Evolutionary conservation across 2,113 vertebrate species (phyloP).

Genomic region (Osmerus mordax): DNA sequence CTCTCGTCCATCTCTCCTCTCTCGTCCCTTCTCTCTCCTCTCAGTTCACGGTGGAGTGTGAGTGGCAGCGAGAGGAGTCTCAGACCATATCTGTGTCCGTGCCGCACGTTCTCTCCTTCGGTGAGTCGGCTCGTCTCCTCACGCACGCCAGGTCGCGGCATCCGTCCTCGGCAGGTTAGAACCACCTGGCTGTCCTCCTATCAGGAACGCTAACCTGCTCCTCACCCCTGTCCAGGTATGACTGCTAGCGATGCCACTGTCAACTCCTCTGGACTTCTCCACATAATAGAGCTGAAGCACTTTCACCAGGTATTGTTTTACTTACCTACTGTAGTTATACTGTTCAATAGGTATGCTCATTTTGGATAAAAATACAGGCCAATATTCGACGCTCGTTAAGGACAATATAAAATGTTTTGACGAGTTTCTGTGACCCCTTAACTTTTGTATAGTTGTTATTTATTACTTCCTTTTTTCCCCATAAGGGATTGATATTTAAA

Average conservation of each 20-base stretch:
- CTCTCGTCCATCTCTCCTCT: not conserved
- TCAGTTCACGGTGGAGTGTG: slow-evolving; percentile 89
- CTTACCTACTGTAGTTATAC: too few species aligned
- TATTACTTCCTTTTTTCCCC: too few species aligned
- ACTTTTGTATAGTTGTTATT: too few species aligned
- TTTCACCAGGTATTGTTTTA: slow-evolving; percentile 80
- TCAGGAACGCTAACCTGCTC: too few species aligned
- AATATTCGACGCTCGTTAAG: too few species aligned
- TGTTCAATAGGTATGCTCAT: too few species aligned
- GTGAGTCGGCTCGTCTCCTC: slow-evolving; percentile 68
- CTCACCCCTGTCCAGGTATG: slow-evolving; percentile 69
- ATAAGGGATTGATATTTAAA: too few species aligned
- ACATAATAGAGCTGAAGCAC: slow-evolving; percentile 82
- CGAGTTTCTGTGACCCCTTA: too few species aligned
- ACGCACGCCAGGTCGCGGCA: not conserved
- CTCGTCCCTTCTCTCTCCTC: not conserved
- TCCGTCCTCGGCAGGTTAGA: slow-evolving; percentile 19
- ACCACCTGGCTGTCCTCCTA: too few species aligned
- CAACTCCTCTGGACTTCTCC: slow-evolving; percentile 81
- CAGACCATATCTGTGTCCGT: slow-evolving; percentile 77
- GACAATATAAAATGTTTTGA: too few species aligned
- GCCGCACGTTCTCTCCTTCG: slow-evolving; percentile 86
- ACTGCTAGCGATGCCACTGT: slow-evolving; percentile 77
- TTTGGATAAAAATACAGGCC: too few species aligned
- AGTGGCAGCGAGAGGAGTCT: slow-evolving; percentile 83